Conservation (phyloP, 2,113 vertebrate species). For the Scomber colias region DNA sequence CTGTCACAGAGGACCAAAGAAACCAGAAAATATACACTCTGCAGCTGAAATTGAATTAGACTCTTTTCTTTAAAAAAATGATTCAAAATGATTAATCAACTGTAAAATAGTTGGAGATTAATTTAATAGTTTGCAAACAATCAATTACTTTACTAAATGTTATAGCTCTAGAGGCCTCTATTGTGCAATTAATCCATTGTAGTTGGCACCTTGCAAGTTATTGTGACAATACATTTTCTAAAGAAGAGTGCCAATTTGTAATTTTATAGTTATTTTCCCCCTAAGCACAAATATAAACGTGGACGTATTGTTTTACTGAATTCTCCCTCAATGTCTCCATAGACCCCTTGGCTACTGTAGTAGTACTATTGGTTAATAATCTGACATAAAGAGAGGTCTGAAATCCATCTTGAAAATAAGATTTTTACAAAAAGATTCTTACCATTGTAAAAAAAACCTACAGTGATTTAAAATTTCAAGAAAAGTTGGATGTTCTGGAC, state of each 20-base stretch:
- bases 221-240: not conserved
- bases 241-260: not conserved
- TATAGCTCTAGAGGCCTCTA: too few species aligned
- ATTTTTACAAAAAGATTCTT: not conserved
- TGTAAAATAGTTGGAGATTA: too few species aligned
- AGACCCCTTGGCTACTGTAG: not conserved
- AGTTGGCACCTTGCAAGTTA: not conserved
- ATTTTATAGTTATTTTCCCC: not conserved
- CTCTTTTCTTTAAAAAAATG: too few species aligned
- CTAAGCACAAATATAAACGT: not conserved
- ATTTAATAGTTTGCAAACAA: too few species aligned
- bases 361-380: not conserved
- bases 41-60: too few species aligned
- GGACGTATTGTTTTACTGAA: too few species aligned
- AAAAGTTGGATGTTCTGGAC: not conserved
- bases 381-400: not conserved
- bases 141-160: too few species aligned
- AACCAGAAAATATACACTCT: too few species aligned
- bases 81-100: too few species aligned
- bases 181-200: too few species aligned
- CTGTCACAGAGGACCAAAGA: too few species aligned
- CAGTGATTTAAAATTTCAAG: too few species aligned
- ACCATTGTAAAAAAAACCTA: conserved; percentile 1
- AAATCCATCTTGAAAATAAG: conserved; percentile 4
- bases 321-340: not conserved